A percentile compares a stretch with the other conserved stretches of the same genome.
phyloP scores from a whole-genome alignment of 2,797 vertebrate species.

The Falco berigora region DNA sequence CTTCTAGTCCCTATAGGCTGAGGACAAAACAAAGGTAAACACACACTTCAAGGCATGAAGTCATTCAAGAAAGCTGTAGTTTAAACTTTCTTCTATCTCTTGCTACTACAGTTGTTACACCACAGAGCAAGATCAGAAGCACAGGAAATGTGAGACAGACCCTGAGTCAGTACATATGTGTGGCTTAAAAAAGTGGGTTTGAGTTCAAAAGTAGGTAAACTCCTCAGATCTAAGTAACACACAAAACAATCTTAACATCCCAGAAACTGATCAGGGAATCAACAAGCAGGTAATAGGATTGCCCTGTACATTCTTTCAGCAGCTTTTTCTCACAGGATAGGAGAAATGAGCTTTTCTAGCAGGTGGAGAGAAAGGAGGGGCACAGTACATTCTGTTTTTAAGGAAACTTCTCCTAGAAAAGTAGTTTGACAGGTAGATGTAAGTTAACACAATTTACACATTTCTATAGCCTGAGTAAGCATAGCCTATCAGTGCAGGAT shows the following conservation, averaged over 20 bases:
- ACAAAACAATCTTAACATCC: not conserved
- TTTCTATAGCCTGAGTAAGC: slow-evolving; percentile 1
- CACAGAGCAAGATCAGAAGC: not conserved
- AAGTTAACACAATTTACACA: not conserved
- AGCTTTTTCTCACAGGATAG: not conserved
- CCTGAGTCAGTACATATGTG: not conserved
- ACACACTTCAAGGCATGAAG: not conserved
- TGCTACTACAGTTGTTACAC: not conserved
- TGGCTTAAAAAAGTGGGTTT: not conserved
- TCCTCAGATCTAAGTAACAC: not conserved
- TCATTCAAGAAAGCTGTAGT: not conserved
- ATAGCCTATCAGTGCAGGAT: slow-evolving; percentile 1
- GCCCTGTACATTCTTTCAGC: not conserved
- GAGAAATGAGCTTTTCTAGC: not conserved
- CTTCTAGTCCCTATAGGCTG: not conserved
- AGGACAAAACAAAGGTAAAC: not conserved
- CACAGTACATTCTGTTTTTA: not conserved
- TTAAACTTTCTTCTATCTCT: not conserved
- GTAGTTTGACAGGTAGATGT: not conserved
- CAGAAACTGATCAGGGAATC: not conserved
- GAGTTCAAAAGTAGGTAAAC: not conserved
- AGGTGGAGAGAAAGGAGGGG: not conserved
- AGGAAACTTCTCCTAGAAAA: not conserved
- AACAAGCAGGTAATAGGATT: not conserved
- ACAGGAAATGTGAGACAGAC: not conserved